phyloP scores from a whole-genome alignment of 2,113 vertebrate species.

The Octodon degus region DNA sequence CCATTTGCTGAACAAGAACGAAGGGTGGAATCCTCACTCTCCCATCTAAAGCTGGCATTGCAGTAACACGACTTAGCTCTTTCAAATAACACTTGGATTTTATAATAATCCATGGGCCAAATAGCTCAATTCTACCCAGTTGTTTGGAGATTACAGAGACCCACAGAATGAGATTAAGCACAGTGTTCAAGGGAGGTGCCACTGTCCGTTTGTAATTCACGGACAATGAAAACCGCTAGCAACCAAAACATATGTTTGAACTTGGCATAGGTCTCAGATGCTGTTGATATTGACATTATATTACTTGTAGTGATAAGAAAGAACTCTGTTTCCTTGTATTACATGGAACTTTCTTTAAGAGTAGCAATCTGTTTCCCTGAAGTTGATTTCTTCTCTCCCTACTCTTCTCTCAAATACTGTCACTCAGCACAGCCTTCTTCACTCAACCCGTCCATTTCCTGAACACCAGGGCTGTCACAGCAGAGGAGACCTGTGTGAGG shows the following conservation, averaged over 20 bases:
- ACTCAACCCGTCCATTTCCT: not conserved
- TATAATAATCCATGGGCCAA: not conserved
- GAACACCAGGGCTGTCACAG: not conserved
- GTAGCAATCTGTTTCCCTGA: not conserved
- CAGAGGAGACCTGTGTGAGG: not conserved
- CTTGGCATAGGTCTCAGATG: not conserved
- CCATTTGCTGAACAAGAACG: not conserved
- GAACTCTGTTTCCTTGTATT: not conserved
- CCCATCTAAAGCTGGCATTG: not conserved
- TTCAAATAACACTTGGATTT: constrained; percentile 30
- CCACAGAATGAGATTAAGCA: not conserved
- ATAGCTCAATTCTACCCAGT: not conserved
- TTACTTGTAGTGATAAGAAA: not conserved
- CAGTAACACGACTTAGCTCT: not conserved
- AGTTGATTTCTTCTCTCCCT: not conserved
- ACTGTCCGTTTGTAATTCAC: not conserved
- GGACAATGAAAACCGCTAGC: not conserved
- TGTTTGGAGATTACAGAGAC: not conserved
- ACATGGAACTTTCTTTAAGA: not conserved
- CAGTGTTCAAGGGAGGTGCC: not conserved
- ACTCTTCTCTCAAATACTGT: not conserved
- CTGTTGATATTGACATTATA: not conserved
- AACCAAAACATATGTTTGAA: not conserved
- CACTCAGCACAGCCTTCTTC: not conserved
- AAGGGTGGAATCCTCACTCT: not conserved